Evolutionary conservation across 1,140 invertebrate species (phyloP).

Genomic region (Agraylea sexmaculata): DNA sequence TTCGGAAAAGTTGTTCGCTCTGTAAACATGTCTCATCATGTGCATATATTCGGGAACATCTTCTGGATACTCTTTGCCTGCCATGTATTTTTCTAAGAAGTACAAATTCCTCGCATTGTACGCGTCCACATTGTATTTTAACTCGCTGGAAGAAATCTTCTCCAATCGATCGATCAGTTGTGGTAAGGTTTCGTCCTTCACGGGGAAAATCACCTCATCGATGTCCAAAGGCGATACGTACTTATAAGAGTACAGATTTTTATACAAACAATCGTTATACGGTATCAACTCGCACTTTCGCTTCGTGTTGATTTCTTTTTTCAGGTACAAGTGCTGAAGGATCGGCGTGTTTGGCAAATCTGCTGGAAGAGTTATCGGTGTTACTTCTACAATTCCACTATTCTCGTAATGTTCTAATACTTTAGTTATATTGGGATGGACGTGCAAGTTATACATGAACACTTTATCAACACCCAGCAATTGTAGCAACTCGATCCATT

Average conservation of each 20-base stretch:
- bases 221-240: slow-evolving; percentile 84
- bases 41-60: slow-evolving; percentile 42
- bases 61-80: slow-evolving; percentile 66
- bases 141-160: slow-evolving; percentile 57
- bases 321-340: slow-evolving; percentile 77
- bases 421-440: slow-evolving; percentile 83
- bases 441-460: slow-evolving; percentile 81
- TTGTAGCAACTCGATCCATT: slow-evolving; percentile 87
- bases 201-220: slow-evolving; percentile 90
- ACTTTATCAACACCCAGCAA: slow-evolving; percentile 84
- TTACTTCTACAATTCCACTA: slow-evolving; percentile 66
- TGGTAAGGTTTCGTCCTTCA: slow-evolving; percentile 65
- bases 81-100: slow-evolving; percentile 78
- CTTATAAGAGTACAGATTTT: slow-evolving; percentile 80
- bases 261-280: slow-evolving; percentile 93
- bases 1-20: slow-evolving; percentile 33
- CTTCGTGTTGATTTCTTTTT: slow-evolving; percentile 81
- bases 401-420: slow-evolving; percentile 71
- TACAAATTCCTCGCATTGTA: slow-evolving; percentile 91
- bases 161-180: slow-evolving; percentile 65
- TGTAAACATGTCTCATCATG: slow-evolving; percentile 37
- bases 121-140: slow-evolving; percentile 56
- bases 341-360: slow-evolving; percentile 80
- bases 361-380: slow-evolving; percentile 80
- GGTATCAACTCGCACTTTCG: slow-evolving; percentile 90